Evolutionary conservation across 2,888 invertebrate species (phyloP).

Genomic region (Amiota communis): DNA sequence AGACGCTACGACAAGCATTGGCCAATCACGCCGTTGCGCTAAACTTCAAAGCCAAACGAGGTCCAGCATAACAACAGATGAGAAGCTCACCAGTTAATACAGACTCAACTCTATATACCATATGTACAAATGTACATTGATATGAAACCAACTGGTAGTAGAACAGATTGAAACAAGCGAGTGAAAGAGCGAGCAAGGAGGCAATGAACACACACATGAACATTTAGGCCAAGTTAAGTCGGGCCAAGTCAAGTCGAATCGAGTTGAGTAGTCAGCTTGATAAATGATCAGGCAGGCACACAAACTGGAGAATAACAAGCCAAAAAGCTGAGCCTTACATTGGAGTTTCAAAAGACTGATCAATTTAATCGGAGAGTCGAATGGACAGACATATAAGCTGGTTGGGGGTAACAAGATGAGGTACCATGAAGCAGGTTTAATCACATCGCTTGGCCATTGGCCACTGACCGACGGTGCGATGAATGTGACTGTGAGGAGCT

Average conservation of each 20-base stretch:
- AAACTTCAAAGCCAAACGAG: constrained; percentile 70
- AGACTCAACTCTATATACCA: too few species aligned
- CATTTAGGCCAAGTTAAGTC: constrained; percentile 42
- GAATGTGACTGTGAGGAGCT: neutral
- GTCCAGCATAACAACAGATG: constrained; percentile 8
- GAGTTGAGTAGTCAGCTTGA: constrained; percentile 53
- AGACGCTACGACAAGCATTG: constrained; percentile 62
- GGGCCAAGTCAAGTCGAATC: neutral
- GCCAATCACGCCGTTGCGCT: constrained; percentile 71
- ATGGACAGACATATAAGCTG: constrained; percentile 5
- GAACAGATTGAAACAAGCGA: neutral
- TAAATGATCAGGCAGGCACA: constrained; percentile 69
- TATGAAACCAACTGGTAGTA: too few species aligned
- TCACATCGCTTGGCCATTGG: constrained; percentile 68
- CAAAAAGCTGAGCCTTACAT: constrained; percentile 43
- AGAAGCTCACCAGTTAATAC: neutral
- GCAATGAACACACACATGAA: constrained; percentile 33
- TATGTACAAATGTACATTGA: too few species aligned
- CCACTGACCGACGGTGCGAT: constrained; percentile 52
- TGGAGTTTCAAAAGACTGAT: constrained; percentile 1
- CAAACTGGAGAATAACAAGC: constrained; percentile 66
- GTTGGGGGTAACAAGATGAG: constrained; percentile 40
- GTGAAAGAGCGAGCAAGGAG: constrained; percentile 29
- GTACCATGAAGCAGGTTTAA: constrained; percentile 61
- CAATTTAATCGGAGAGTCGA: neutral